A percentile compares a stretch with the other conserved stretches of the same genome.
Conservation (phyloP, 2,797 vertebrate genomes). For the Acanthis flammea region DNA sequence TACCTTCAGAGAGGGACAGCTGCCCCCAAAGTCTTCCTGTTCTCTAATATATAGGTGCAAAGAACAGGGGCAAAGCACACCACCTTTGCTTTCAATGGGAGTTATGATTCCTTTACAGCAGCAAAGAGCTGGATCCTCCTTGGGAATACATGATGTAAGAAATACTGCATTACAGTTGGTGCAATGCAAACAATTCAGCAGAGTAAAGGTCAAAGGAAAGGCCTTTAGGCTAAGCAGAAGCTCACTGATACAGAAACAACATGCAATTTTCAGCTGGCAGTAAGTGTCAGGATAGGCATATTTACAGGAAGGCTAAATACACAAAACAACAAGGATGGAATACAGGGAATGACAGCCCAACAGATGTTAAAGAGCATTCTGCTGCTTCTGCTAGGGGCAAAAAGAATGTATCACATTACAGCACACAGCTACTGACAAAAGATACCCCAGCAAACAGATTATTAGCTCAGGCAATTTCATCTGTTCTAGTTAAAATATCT, state of each 20-base stretch:
- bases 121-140: neutral
- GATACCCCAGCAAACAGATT: neutral
- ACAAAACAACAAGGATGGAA: neutral
- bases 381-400: neutral
- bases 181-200: neutral
- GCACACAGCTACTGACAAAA: neutral
- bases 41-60: neutral
- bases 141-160: neutral
- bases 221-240: neutral
- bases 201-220: conserved; percentile 1
- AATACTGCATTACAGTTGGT: neutral
- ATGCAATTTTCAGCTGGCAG: neutral
- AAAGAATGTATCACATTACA: neutral
- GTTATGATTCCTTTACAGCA: neutral
- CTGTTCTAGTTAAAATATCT: neutral
- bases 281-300: neutral
- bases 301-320: conserved; percentile 4
- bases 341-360: neutral
- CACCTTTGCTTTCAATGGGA: neutral
- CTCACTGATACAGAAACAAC: conserved; percentile 12
- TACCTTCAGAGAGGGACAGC: neutral
- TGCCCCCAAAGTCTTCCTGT: neutral
- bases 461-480: neutral
- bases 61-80: neutral
- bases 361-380: neutral